Evolutionary conservation across 1,140 invertebrate species (phyloP), one percentile per base, ranked within the genome.

Genomic region (Hycleus phaleratus): DNA sequence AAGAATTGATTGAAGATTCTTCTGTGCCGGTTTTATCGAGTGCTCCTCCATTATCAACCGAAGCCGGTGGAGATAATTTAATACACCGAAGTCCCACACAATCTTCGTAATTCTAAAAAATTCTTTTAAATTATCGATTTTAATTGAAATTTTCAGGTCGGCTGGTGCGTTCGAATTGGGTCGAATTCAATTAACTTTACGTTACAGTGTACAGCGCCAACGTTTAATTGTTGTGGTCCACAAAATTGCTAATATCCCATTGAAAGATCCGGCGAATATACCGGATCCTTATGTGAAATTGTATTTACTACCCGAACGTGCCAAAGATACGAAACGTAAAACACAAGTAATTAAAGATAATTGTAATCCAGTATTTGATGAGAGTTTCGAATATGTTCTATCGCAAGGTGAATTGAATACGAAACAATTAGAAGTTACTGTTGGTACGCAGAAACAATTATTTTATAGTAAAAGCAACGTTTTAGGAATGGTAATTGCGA

Each of bases 241-340:
- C 71, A 92, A 91, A 81, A 85, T 94, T 62, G 82, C 83, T 90
- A 90, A 94, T 75, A 81, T 97, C 56, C 90, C 91, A 4, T 73
- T 92, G 18, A 91, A 90, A 63, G 93, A 95, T 75, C 86, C 87
- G 11, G 82, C 82, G 49, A 91, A 92, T 71, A 85, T 95, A 63
- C 93, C 94, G 1, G 94, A 97, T 78, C 93, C 94, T 0, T 97
- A 97, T 72, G 92, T 97, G 0, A 95, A 95, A 70, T 74, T 97
- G 12, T 95, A 97, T 73, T 78, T 97, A 39, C 75, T 96, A 39
- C 94, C 94, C 0, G 93, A 94, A 60, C 80, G 86, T 38, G 81
- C 86, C 24, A 92, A 91, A 74, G 88, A 93, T 65, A 86, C 86
- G 0, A 97, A 97, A 75, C 82, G 91, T 32, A 97, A 96, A 76